A percentile compares a stretch with the other conserved stretches of the same genome.
These are phyloP conservation scores for Drosophila prostipennis DNA, from an alignment of 2,888 invertebrate species.

Conservation along the genomic window DNA sequence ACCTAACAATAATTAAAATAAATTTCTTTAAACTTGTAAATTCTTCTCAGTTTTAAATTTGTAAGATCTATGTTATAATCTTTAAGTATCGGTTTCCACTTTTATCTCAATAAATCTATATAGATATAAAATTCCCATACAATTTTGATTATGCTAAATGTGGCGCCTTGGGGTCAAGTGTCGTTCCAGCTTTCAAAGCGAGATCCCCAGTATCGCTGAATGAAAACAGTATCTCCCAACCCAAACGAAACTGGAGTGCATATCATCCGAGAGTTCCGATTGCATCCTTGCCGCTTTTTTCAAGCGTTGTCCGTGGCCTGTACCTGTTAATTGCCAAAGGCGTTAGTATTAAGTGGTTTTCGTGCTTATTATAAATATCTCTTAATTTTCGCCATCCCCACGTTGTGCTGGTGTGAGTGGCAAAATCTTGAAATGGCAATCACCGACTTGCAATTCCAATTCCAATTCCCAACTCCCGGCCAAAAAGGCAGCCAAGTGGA, in stretches of 20 bases:
- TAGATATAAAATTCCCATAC: neutral
- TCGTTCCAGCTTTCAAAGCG: neutral
- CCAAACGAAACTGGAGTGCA: conserved; percentile 34
- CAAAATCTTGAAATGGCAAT: conserved; percentile 79
- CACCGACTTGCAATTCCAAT: conserved; percentile 62
- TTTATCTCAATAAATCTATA: neutral
- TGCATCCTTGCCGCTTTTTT: conserved; percentile 63
- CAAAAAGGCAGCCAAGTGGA: conserved; percentile 65
- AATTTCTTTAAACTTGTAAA: no score
- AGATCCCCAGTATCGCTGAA: conserved; percentile 12
- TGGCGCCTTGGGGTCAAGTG: conserved; percentile 31
- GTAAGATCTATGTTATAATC: no score
- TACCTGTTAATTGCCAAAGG: conserved; percentile 83
- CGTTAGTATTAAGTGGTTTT: conserved; percentile 84
- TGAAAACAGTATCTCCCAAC: conserved; percentile 33
- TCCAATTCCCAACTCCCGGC: conserved; percentile 1
- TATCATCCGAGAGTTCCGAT: conserved; percentile 55
- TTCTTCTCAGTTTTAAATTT: no score
- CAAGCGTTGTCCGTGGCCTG: conserved; percentile 37
- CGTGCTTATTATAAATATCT: conserved; percentile 84
- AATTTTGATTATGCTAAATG: conserved; percentile 1
- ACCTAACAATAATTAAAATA: no score
- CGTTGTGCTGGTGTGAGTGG: conserved; percentile 51
- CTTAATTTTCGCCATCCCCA: conserved; percentile 81
- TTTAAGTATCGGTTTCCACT: no score